Evolutionary conservation across 2,113 vertebrate species (phyloP), one percentile per base, ranked within the genome.

Genomic region (Pica pica): DNA sequence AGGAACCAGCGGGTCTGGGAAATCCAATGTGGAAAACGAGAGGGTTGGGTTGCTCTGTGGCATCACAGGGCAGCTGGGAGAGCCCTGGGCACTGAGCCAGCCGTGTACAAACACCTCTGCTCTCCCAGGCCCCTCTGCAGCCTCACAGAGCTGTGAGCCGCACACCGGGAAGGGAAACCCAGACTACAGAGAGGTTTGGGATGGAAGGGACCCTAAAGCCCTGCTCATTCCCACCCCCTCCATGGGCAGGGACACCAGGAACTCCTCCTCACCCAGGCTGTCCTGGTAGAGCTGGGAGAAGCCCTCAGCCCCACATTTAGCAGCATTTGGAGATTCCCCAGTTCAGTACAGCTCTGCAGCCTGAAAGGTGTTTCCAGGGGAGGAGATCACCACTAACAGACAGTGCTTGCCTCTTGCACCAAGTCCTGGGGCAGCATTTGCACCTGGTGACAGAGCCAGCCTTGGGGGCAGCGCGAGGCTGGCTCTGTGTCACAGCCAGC

Each of bases 331-430:
- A 31, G 21, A 19, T 28, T 18, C 1, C 42, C 16, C 13, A 27
- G 14, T 1, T 33, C 26, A 7, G 1, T 4, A 7, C 23, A 53
- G 8, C 2, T 41, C 27, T 20, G 6, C 30, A 16, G 12, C 4
- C 26, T 1, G 15, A 21, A 16, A 5, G 18, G 10, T 5, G 1
- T 6, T 23, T 11, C 5, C 33, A 59, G 39, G 9, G 14, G 8
- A 14, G 44, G 3, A 44, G 21, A 4, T 46, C 17, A 2, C 0
- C 37, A 11, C 7, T 13, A 27, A 1, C 41, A 59, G 23, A 12
- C 0, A 11, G 47, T 1, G 23, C 46, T 12, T 0, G 1, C 3
- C 17, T 24, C 5, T 8, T 41, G 11, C 55, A 50, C 61, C 71
- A 27, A 4, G 53, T 17, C 68, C 31, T 4, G 71, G 31, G 83